These are phyloP conservation scores for Cheirogaleus medius DNA, from an alignment of 2,113 vertebrate genomes.

Conservation along the genomic window DNA sequence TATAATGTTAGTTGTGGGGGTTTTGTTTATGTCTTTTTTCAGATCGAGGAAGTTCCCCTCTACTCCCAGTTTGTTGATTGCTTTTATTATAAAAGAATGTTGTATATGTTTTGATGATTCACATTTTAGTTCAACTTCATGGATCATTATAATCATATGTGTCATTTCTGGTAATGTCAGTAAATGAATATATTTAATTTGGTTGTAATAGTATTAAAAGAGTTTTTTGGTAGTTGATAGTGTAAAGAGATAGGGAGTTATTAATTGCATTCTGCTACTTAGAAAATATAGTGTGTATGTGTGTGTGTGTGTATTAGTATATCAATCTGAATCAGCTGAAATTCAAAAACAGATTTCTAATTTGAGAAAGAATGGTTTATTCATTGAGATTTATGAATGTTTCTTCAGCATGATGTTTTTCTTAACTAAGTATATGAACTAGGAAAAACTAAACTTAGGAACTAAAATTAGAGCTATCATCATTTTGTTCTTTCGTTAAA, in stretches of 20 bases:
- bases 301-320: neutral
- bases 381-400: slow-evolving; percentile 29
- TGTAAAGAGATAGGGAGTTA: neutral
- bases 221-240: neutral
- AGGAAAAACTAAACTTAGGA: slow-evolving; percentile 74
- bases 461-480: slow-evolving; percentile 83
- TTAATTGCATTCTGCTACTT: neutral
- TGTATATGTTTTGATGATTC: slow-evolving; percentile 8
- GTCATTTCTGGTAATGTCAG: slow-evolving; percentile 7
- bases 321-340: neutral
- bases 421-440: slow-evolving; percentile 70
- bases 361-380: slow-evolving; percentile 36
- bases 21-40: neutral
- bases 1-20: neutral
- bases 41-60: neutral
- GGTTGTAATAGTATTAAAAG: neutral
- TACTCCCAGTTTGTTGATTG: neutral
- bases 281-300: neutral
- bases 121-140: neutral
- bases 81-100: neutral
- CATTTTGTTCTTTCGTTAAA: slow-evolving; percentile 80
- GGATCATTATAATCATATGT: neutral
- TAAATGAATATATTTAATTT: slow-evolving; percentile 12
- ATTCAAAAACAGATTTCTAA: slow-evolving; percentile 36
- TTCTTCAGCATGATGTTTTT: slow-evolving; percentile 62